Evolutionary conservation across 2,888 invertebrate genomes (phyloP).

Genomic region (Scaptomyza reducta): DNA sequence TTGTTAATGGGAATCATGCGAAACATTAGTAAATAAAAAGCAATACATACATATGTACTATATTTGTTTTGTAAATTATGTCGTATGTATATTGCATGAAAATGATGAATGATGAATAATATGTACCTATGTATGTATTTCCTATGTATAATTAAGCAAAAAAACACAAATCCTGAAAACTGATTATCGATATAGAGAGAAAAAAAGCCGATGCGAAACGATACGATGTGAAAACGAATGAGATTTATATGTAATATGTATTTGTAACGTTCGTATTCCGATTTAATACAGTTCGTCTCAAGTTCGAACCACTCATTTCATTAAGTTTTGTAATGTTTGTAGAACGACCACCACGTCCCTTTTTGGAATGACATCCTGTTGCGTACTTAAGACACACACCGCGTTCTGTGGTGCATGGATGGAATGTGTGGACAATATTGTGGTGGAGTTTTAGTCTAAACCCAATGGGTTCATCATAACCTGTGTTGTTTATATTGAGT

Average conservation of each 20-base stretch:
- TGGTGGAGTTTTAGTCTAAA: slow-evolving; percentile 80
- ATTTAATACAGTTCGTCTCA: slow-evolving; percentile 20
- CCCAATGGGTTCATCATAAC: slow-evolving; percentile 85
- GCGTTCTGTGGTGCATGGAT: slow-evolving; percentile 17
- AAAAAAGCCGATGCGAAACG: slow-evolving; percentile 7
- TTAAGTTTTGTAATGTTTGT: slow-evolving; percentile 11
- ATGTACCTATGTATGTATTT: slow-evolving; percentile 42
- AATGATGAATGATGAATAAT: slow-evolving; percentile 9
- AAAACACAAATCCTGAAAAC: slow-evolving; percentile 14
- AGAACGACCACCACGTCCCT: slow-evolving; percentile 21
- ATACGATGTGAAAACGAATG: slow-evolving; percentile 43
- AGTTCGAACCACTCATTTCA: slow-evolving; percentile 28
- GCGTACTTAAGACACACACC: slow-evolving; percentile 66
- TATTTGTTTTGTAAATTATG: slow-evolving; percentile 33
- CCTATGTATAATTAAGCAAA: slow-evolving; percentile 48
- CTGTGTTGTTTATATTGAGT: slow-evolving; percentile 71
- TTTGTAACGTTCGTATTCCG: slow-evolving; percentile 32
- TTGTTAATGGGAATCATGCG: slow-evolving; percentile 36
- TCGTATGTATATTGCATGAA: slow-evolving; percentile 13
- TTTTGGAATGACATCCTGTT: slow-evolving; percentile 23
- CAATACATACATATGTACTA: slow-evolving; percentile 42
- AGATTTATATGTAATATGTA: slow-evolving; percentile 49
- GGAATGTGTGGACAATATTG: slow-evolving; percentile 21
- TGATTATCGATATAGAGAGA: slow-evolving; percentile 23
- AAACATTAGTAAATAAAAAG: slow-evolving; percentile 39